Evolutionary conservation across 2,113 vertebrate genomes (phyloP).

Genomic region (Protomyctophum bolini): DNA sequence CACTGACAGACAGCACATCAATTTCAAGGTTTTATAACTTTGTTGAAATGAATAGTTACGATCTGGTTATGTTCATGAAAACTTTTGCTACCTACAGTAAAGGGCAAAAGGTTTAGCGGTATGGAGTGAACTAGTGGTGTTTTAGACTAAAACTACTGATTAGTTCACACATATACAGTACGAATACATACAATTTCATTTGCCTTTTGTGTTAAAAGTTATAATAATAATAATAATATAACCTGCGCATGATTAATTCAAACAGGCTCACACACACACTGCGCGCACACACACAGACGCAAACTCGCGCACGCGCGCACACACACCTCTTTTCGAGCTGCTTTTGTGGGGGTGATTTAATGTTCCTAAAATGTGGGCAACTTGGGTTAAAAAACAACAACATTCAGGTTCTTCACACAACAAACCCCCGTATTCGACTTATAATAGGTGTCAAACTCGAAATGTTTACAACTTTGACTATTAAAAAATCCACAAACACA

Average conservation of each 20-base stretch:
- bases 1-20: constrained; percentile 40
- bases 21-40: constrained; percentile 49
- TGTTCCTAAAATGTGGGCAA: constrained; percentile 7
- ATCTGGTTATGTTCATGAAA: constrained; percentile 20
- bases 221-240: constrained; percentile 1
- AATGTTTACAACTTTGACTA: constrained; percentile 58
- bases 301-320: constrained; percentile 39
- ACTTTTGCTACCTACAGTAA: constrained; percentile 35
- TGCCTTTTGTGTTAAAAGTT: background rate
- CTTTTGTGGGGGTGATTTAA: constrained; percentile 43
- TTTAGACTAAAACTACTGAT: background rate
- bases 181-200: constrained; percentile 4
- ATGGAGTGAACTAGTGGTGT: background rate
- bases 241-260: constrained; percentile 16
- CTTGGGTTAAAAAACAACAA: background rate
- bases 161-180: background rate
- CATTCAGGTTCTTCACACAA: background rate
- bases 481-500: constrained; percentile 45
- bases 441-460: constrained; percentile 19
- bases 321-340: constrained; percentile 47
- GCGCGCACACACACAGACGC: constrained; percentile 35
- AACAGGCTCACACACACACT: constrained; percentile 18
- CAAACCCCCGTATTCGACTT: background rate
- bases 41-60: constrained; percentile 12
- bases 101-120: background rate